Percentiles rank a stretch among this genome's conserved stretches.
phyloP scores from a whole-genome alignment of 2,113 vertebrate species.

The Amazona guildingii region DNA sequence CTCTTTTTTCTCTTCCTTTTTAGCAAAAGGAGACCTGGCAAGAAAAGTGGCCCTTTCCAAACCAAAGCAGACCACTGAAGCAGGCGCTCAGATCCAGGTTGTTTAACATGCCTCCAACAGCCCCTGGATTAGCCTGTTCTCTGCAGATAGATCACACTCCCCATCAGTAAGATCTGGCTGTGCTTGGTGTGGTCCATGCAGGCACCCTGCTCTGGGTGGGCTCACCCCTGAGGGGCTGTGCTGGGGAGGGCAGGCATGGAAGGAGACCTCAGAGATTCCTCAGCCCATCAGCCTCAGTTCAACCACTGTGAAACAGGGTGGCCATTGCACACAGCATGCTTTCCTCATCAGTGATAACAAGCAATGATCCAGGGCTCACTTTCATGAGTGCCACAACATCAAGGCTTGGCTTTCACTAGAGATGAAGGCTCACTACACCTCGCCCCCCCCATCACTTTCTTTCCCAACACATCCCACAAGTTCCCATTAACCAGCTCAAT shows the following conservation, averaged over 20 bases:
- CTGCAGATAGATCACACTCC: background rate
- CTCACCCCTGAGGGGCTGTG: background rate
- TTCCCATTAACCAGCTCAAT: background rate
- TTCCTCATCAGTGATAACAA: background rate
- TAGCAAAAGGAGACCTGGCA: background rate
- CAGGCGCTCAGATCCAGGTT: background rate
- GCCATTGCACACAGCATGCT: background rate
- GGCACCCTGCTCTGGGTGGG: background rate
- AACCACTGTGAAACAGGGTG: background rate
- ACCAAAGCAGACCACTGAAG: background rate
- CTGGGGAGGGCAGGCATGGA: background rate
- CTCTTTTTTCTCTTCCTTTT: background rate
- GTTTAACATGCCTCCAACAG: background rate
- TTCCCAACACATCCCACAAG: background rate
- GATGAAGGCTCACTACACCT: background rate
- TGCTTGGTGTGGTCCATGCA: background rate
- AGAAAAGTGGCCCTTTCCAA: background rate
- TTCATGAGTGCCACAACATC: accelerated
- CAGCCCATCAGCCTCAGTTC: accelerated
- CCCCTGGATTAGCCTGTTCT: background rate
- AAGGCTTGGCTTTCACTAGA: background rate
- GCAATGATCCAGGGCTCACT: background rate
- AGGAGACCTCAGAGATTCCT: background rate
- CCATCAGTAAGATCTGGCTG: background rate
- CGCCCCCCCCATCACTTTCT: background rate